phyloP scores from a whole-genome alignment of 2,797 vertebrate species.

The Bovichtus variegatus region DNA sequence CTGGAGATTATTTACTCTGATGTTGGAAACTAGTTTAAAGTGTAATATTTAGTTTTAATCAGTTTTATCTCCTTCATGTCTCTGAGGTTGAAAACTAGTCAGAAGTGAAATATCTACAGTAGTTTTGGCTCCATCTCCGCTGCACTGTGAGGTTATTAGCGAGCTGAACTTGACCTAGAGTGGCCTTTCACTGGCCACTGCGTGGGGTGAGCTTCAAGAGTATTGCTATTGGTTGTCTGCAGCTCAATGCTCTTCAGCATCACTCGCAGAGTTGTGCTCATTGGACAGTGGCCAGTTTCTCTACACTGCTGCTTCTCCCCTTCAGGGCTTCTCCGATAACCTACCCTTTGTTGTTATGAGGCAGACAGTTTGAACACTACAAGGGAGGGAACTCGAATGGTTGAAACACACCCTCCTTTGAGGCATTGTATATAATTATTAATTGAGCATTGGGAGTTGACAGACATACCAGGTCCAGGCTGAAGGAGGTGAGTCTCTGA shows the following conservation, averaged over 20 bases:
- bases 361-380: neutral
- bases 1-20: neutral
- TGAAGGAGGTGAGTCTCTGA: conserved; percentile 17
- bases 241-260: conserved; percentile 50
- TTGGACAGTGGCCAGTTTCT: conserved; percentile 41
- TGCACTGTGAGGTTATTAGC: neutral
- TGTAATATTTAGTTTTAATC: neutral
- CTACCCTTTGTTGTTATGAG: neutral
- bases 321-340: conserved; percentile 2
- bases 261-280: conserved; percentile 47
- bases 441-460: neutral
- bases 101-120: neutral
- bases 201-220: conserved; percentile 80
- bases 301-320: conserved; percentile 19
- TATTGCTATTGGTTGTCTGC: conserved; percentile 75
- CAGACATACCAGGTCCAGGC: neutral
- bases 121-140: neutral
- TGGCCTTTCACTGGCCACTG: conserved; percentile 60
- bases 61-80: neutral
- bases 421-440: neutral
- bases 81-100: neutral
- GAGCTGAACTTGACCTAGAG: conserved; percentile 55
- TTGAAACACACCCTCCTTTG: neutral
- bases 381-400: neutral
- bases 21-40: neutral